These are phyloP conservation scores for Eurois occulta DNA, from an alignment of 2,888 invertebrate species.

Conservation along the genomic window DNA sequence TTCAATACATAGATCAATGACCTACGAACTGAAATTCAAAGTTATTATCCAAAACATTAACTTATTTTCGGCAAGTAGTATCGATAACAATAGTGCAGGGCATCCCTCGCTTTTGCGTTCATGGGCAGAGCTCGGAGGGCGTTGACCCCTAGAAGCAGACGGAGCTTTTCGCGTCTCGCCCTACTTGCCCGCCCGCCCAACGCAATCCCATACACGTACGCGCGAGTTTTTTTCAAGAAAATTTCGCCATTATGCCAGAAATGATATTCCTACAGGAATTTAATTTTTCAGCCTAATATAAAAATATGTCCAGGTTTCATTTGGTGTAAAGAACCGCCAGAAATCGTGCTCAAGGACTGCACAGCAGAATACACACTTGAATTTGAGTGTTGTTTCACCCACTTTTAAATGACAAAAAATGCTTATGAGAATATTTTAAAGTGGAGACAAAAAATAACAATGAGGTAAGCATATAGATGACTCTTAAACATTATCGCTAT, in stretches of 20 bases:
- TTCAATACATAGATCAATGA: conserved; percentile 23
- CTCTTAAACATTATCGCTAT: conserved; percentile 24
- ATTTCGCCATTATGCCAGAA: conserved; percentile 7
- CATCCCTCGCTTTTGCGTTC: conserved; percentile 86
- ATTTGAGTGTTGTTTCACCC: conserved; percentile 53
- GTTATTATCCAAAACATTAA: conserved; percentile 28
- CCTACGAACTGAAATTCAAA: conserved; percentile 28
- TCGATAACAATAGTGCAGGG: conserved; percentile 82
- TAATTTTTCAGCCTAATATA: not conserved
- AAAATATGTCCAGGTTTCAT: conserved; percentile 4
- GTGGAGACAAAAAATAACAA: conserved; percentile 59
- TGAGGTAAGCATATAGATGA: conserved; percentile 34
- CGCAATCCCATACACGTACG: conserved; percentile 68
- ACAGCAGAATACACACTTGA: conserved; percentile 57
- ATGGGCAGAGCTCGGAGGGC: conserved; percentile 88
- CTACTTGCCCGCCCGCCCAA: conserved; percentile 86
- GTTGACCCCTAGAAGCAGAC: conserved; percentile 86
- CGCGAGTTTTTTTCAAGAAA: conserved; percentile 54
- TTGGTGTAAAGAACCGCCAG: conserved; percentile 52
- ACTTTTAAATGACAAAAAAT: conserved; percentile 54
- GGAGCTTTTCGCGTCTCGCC: conserved; percentile 88
- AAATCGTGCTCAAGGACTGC: conserved; percentile 75
- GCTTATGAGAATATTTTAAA: conserved; percentile 58
- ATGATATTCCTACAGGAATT: not conserved
- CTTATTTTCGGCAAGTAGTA: conserved; percentile 75